Evolutionary conservation across 2,113 vertebrate species (phyloP), one percentile per base, ranked within the genome.

Genomic region (Setophaga coronata): DNA sequence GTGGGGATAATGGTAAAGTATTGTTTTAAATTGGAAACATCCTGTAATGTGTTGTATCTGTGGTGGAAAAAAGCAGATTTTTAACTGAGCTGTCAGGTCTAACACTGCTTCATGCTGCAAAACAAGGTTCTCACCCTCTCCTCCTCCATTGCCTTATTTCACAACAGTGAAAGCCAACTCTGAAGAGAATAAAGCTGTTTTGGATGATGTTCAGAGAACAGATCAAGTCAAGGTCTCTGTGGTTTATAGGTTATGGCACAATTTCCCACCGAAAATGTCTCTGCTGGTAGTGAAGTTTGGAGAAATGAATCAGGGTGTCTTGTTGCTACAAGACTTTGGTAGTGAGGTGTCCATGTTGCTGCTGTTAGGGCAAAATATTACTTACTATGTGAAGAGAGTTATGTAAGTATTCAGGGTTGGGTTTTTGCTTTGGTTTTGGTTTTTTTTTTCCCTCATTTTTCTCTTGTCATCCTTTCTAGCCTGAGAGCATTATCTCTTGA

Each of bases 111-210:
- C 71, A 7, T 77, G 24, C 47, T 92, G 71, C 73, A 92, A 64
- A 95, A 82, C 51, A 73, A 91, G 64, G 91, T 90, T 95, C 94
- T 93, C 67, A 42, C 90, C 45, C 79, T 93, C 50, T 95, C 61
- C 62, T 87, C 79, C 50, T 95, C 72, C 43, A 48, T 84, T 80
- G 76, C 73, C 43, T 66, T 58, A 31, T 73, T 88, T 90, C 56
- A 74, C 64, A 86, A 25, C 58, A 60, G 11, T 82, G 57, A 89
- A 91, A 94, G 29, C 19, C 48, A 93, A 0, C 60, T 82, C 87
- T 71, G 58, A 86, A 66, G 74, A 90, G 82, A 67, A 60, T 67
- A 67, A 78, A 40, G 36, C 48, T 91, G 67, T 34, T 83, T 56
- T 82, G 90, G 85, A 62, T 90, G 67, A 28, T 74, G 34, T 81